Evolutionary conservation across 2,113 vertebrate species (phyloP).

Genomic region (Sinocyclocheilus anshuiensis): DNA sequence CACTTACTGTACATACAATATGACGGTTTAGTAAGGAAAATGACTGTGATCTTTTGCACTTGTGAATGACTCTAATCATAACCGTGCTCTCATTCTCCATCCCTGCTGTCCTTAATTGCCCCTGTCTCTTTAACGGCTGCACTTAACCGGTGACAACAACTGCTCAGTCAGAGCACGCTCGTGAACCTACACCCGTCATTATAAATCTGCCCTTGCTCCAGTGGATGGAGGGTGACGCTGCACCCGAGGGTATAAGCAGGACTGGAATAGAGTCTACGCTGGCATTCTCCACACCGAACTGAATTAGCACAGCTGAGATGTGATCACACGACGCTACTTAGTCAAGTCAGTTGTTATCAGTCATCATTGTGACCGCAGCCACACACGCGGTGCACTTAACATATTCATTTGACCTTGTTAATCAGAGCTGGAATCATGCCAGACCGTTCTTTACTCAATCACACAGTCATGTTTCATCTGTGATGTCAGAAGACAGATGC

Average conservation of each 20-base stretch:
- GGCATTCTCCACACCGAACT: not conserved
- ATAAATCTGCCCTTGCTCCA: slow-evolving; percentile 35
- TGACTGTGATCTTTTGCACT: not conserved
- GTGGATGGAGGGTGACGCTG: slow-evolving; percentile 14
- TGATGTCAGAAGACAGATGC: slow-evolving; percentile 10
- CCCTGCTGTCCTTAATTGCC: slow-evolving; percentile 3
- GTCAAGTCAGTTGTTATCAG: slow-evolving; percentile 2
- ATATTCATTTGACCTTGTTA: not conserved
- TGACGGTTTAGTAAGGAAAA: not conserved
- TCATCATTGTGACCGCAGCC: not conserved
- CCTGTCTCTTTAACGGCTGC: not conserved
- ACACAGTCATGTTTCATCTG: not conserved
- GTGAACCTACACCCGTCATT: slow-evolving; percentile 16
- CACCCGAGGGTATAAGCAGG: slow-evolving; percentile 23
- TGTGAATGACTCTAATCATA: not conserved
- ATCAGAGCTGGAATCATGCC: slow-evolving; percentile 16
- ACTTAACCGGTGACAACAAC: slow-evolving; percentile 13
- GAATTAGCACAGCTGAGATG: slow-evolving; percentile 26
- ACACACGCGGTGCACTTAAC: not conserved
- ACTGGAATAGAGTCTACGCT: slow-evolving; percentile 5
- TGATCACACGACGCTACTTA: slow-evolving; percentile 5
- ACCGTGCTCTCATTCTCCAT: not conserved
- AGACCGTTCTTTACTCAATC: not conserved
- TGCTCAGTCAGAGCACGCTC: slow-evolving; percentile 9
- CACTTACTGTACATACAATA: not conserved